Percentiles rank a stretch among this genome's conserved stretches.
Evolutionary conservation across 2,888 invertebrate species (phyloP).

Genomic region (Rhagonycha fulva): DNA sequence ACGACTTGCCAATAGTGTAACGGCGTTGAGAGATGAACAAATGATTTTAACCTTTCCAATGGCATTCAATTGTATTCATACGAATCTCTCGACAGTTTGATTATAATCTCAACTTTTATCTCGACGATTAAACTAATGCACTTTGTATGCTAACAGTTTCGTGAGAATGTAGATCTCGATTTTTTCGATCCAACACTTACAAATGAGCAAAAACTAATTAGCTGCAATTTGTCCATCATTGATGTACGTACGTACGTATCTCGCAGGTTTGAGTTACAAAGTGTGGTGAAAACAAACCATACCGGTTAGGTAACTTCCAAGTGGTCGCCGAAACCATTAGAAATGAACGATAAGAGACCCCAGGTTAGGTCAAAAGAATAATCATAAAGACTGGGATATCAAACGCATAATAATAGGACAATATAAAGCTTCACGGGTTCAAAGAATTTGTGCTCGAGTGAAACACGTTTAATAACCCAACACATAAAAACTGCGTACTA

Average conservation of each 20-base stretch:
- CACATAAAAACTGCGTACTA: background rate
- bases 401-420: background rate
- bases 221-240: background rate
- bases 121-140: slow-evolving; percentile 16
- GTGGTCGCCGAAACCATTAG: background rate
- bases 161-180: slow-evolving; percentile 27
- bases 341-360: background rate
- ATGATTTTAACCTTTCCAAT: slow-evolving; percentile 38
- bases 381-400: background rate
- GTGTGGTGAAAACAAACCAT: background rate
- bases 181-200: slow-evolving; percentile 5
- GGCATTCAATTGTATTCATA: slow-evolving; percentile 40
- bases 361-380: background rate
- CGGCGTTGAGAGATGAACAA: slow-evolving; percentile 36
- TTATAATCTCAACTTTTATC: slow-evolving; percentile 36
- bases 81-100: slow-evolving; percentile 39
- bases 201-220: background rate
- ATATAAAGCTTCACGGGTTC: background rate
- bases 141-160: slow-evolving; percentile 17
- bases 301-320: background rate
- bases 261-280: background rate
- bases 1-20: slow-evolving; percentile 35
- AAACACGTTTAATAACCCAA: background rate
- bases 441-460: background rate
- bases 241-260: too few species aligned